Evolutionary conservation across 2,797 vertebrate species (phyloP).

Genomic region (Novumbra hubbsi): DNA sequence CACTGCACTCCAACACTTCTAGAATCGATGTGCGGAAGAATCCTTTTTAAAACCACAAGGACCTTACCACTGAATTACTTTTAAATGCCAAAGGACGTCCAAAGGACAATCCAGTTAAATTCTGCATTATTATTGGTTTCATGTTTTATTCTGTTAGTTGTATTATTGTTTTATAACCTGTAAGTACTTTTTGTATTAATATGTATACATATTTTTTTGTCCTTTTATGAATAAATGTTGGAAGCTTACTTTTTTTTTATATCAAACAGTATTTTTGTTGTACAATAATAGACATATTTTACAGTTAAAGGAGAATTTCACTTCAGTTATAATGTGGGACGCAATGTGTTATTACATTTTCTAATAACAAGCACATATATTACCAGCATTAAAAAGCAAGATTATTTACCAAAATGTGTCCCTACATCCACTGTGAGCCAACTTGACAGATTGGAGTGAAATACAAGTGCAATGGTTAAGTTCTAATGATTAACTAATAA

Average conservation of each 20-base stretch:
- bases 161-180: background rate
- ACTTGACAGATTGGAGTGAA: too few species aligned
- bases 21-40: slow-evolving; percentile 91
- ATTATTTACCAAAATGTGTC: too few species aligned
- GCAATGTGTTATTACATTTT: too few species aligned
- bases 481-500: too few species aligned
- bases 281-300: slow-evolving; percentile 20
- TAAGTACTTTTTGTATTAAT: slow-evolving; percentile 38
- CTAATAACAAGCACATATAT: too few species aligned
- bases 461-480: too few species aligned
- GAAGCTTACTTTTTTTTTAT: slow-evolving; percentile 43
- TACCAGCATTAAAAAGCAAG: too few species aligned
- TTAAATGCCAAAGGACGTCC: background rate
- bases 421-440: too few species aligned
- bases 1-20: slow-evolving; percentile 66
- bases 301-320: slow-evolving; percentile 1
- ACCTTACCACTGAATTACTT: background rate
- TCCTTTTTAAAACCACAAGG: slow-evolving; percentile 73
- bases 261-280: slow-evolving; percentile 46
- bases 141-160: slow-evolving; percentile 32
- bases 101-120: background rate
- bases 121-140: background rate
- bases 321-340: too few species aligned
- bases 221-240: slow-evolving; percentile 41
- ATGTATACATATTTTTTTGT: slow-evolving; percentile 35